These are phyloP conservation scores for Dinothrombium tinctorium DNA, from an alignment of 1,140 invertebrate genomes.

Conservation along the genomic window DNA sequence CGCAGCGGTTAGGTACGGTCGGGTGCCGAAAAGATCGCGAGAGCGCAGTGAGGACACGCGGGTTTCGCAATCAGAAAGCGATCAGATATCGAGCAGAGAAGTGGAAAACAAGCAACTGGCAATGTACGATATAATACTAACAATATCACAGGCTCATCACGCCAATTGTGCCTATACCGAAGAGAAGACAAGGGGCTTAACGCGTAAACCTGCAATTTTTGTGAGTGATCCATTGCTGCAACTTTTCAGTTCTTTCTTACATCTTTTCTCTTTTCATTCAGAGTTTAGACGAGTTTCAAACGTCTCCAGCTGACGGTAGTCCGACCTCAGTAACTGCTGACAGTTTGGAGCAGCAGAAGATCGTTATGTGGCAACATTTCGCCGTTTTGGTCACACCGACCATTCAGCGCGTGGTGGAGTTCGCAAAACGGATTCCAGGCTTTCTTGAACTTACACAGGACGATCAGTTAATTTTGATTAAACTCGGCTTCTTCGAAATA, in stretches of 20 bases:
- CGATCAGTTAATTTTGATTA: constrained; percentile 78
- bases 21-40: constrained; percentile 73
- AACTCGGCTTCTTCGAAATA: constrained; percentile 86
- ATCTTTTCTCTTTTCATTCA: constrained; percentile 8
- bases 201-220: constrained; percentile 41
- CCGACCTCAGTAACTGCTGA: constrained; percentile 14
- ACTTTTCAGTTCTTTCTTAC: constrained; percentile 5
- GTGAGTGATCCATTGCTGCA: constrained; percentile 22
- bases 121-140: constrained; percentile 60
- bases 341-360: constrained; percentile 21
- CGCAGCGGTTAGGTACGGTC: constrained; percentile 75
- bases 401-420: constrained; percentile 74
- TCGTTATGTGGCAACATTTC: constrained; percentile 23
- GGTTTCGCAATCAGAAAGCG: constrained; percentile 19
- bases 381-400: constrained; percentile 33
- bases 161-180: constrained; percentile 71
- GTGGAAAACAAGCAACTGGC: constrained; percentile 29
- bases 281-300: constrained; percentile 18
- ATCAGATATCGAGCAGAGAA: constrained; percentile 15
- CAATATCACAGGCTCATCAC: constrained; percentile 68
- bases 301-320: constrained; percentile 7
- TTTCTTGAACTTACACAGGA: constrained; percentile 67
- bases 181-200: constrained; percentile 42
- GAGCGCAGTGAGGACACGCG: constrained; percentile 38
- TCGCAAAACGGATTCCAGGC: constrained; percentile 70